Base-by-base conservation (phyloP, 1,140 invertebrate genomes). In the Anastrepha ludens region DNA sequence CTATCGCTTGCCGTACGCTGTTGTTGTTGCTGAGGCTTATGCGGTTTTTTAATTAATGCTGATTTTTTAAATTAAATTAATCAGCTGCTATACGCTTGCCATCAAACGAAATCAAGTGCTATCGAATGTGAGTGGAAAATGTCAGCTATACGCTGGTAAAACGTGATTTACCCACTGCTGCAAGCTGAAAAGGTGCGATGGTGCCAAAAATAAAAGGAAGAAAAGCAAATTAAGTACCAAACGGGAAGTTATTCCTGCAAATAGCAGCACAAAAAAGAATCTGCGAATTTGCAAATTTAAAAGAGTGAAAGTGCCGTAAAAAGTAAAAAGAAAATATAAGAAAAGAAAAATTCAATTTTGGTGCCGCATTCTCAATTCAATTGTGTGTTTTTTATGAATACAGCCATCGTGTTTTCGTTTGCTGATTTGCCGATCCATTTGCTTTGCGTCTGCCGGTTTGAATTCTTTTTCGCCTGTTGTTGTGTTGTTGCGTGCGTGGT, bases 1-100 rank as follows among this genome's bases (percentile, higher is more conserved):
- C 55, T 81, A 55, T 81, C 9, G 17, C 44, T 81, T 55, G 74
- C 74, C n/a, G 47, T 13, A 17, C 8, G 9, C 47, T 47, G 41
- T 70, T 70, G 74, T 55, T 50, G 44, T 55, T 81, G 47, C 55
- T 81, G 67, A 11, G n/a, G 29, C 29, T 50, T 29, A n/a, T 81
- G 74, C 64, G n/a, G 64, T 17, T 67, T 67, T 7, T 81, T 81
- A 81, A 81, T 81, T 81, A 81, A 81, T 81, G 74, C 20, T 81
- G 47, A 81, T 81, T 81, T 81, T 67, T 81, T 29, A 81, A 81
- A 55, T 81, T 55, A 81, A 81, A 20, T 81, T 81, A 81, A 81
- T 81, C 74, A 81, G n/a, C 13, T 50, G 74, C 20, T 81, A 20
- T 81, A 55, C 20, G 74, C 74, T 81, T 81, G 74, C 74, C 74